phyloP scores from a whole-genome alignment of 1,140 invertebrate genomes.

The Chrysomallon squamiferum region DNA sequence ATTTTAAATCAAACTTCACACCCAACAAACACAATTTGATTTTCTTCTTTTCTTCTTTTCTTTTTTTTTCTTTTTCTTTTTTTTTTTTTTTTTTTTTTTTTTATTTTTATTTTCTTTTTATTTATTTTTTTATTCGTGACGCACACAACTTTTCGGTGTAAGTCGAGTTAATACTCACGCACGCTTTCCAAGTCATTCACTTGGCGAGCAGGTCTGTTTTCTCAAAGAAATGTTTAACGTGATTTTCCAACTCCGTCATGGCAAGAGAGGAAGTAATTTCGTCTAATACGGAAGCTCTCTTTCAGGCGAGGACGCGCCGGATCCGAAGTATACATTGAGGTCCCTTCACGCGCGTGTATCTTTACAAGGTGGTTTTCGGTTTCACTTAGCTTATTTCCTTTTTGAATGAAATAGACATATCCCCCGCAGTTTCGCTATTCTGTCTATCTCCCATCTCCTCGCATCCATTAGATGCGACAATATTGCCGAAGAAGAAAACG shows the following conservation, averaged over 20 bases:
- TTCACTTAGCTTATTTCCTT: conserved; percentile 13
- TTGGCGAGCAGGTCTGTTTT: not conserved
- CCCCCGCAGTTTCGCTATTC: conserved; percentile 1
- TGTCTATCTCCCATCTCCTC: not conserved
- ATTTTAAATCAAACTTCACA: too few relatives aligned
- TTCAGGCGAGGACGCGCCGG: not conserved
- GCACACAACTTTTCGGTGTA: not conserved
- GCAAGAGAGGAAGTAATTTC: conserved; percentile 8
- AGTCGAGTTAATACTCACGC: conserved; percentile 2
- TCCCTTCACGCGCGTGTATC: conserved; percentile 1
- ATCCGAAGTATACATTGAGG: conserved; percentile 4
- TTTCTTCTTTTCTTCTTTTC: too few relatives aligned
- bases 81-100: too few relatives aligned
- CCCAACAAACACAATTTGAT: too few relatives aligned
- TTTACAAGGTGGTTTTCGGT: not conserved
- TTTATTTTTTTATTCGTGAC: too few relatives aligned
- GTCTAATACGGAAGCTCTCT: conserved; percentile 11
- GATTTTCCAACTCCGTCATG: conserved; percentile 7
- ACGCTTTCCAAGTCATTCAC: not conserved
- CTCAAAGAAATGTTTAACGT: conserved; percentile 6
- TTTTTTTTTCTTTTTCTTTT: too few relatives aligned
- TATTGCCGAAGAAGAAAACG: conserved; percentile 2
- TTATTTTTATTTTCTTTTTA: too few relatives aligned
- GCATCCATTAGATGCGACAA: conserved; percentile 11
- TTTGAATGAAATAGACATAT: conserved; percentile 11